Base-by-base conservation (phyloP, 30 jellyfish, hydroid and myxozoan genomes). In the Catostylus mosaicus region DNA sequence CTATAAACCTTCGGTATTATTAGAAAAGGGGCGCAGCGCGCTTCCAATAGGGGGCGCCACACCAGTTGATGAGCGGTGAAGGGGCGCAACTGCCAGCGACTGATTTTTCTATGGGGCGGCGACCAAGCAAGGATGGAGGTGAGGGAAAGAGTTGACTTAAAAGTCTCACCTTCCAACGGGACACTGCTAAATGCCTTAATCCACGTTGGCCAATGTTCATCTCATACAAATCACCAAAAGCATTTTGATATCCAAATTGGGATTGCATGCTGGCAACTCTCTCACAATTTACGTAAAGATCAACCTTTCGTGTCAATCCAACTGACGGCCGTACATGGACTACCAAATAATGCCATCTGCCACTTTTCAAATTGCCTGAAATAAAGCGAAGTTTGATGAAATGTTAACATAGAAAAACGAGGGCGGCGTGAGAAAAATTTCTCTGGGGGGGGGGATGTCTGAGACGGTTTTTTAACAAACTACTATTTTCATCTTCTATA, bases 341-440 rank as follows among this genome's bases (percentile, higher is more conserved):
- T 6, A 86, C 89, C 33, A 86, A 24, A 45, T 80, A 77, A 47
- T 83, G 95, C 98, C 98, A 92, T 20, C 40, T 87, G 57, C 61
- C 86, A 22, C 76, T 88, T 22, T 77, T 85, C 26, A 84, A 80
- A 45, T 75, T 45, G 29, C 87, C 98, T 85, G 48, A 19, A 54
- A 35, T 4, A 18, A 10, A 50, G 24, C n/a, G n/a, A n/a, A n/a
- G n/a, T n/a, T n/a, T n/a, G n/a, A n/a, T n/a, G n/a, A n/a, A n/a
- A n/a, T n/a, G n/a, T n/a, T n/a, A n/a, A n/a, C n/a, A n/a, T n/a
- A n/a, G n/a, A n/a, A n/a, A n/a, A n/a, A n/a, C n/a, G n/a, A n/a
- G n/a, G n/a, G n/a, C n/a, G n/a, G n/a, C n/a, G n/a, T n/a, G n/a
- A n/a, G n/a, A n/a, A n/a, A n/a, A n/a, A n/a, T n/a, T n/a, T n/a